phyloP scores from a whole-genome alignment of 2,113 vertebrate genomes.

The Anolis carolinensis region DNA sequence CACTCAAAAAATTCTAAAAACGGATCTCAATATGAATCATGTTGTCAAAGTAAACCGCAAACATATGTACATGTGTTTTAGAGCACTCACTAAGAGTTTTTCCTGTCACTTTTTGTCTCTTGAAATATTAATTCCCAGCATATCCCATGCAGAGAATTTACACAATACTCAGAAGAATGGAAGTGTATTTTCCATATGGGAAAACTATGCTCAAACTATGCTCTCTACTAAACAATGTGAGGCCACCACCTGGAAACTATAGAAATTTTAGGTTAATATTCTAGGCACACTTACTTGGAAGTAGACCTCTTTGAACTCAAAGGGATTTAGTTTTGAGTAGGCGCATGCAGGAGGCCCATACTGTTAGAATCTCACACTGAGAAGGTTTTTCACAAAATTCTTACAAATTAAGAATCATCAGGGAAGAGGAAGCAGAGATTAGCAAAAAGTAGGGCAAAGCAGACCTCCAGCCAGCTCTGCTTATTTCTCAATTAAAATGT shows the following conservation, averaged over 20 bases:
- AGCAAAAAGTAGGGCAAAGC: rapidly evolving
- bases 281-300: background rate
- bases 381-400: background rate
- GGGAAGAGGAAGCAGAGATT: background rate
- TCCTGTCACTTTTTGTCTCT: background rate
- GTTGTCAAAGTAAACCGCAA: conserved; percentile 3
- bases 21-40: background rate
- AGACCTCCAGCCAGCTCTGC: rapidly evolving
- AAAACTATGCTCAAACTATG: too few relatives aligned
- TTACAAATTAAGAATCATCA: background rate
- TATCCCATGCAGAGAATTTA: background rate
- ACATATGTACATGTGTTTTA: conserved; percentile 11
- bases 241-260: background rate
- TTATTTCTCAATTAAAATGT: background rate
- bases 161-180: background rate
- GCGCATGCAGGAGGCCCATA: background rate
- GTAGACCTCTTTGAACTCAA: background rate
- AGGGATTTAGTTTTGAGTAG: background rate
- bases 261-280: background rate
- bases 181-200: background rate
- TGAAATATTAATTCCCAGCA: background rate
- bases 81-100: background rate
- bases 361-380: rapidly evolving
- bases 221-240: too few relatives aligned
- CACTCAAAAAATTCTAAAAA: background rate